These are phyloP conservation scores for Aphis craccivora DNA, from an alignment of 1,140 invertebrate genomes.

Conservation along the genomic window DNA sequence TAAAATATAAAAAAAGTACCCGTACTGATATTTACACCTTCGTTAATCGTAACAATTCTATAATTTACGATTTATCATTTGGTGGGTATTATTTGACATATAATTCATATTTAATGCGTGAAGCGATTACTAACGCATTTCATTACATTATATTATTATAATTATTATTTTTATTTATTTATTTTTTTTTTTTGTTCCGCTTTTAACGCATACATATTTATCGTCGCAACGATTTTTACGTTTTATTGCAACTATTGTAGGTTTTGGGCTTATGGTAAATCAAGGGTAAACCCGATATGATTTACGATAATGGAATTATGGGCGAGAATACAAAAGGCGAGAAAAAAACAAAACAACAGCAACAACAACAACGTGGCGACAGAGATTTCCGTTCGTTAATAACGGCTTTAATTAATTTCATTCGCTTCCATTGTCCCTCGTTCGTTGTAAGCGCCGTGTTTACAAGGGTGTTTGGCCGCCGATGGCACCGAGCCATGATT, in stretches of 20 bases:
- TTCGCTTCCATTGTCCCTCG: slow-evolving; percentile 43
- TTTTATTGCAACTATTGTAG: slow-evolving; percentile 28
- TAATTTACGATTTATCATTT: not conserved
- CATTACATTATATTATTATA: not conserved
- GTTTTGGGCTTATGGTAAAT: slow-evolving; percentile 34
- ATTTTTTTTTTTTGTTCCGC: not conserved
- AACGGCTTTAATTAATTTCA: slow-evolving; percentile 58
- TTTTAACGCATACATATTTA: not conserved
- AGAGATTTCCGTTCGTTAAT: slow-evolving; percentile 52
- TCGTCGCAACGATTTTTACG: slow-evolving; percentile 25
- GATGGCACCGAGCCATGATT: slow-evolving; percentile 44
- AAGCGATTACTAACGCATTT: not conserved
- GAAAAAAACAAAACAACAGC: slow-evolving; percentile 42
- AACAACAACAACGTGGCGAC: slow-evolving; percentile 54
- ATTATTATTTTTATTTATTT: too few relatives aligned
- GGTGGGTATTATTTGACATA: not conserved
- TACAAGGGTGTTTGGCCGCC: slow-evolving; percentile 56
- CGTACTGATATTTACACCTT: not conserved
- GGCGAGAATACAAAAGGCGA: slow-evolving; percentile 56
- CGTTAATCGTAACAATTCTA: not conserved
- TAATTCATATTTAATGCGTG: slow-evolving; percentile 32
- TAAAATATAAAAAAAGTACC: not conserved
- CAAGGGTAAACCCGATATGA: slow-evolving; percentile 47
- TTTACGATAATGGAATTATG: slow-evolving; percentile 56
- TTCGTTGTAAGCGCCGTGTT: slow-evolving; percentile 46